Conservation (phyloP, 2,113 vertebrate genomes). For the Scomber colias region DNA sequence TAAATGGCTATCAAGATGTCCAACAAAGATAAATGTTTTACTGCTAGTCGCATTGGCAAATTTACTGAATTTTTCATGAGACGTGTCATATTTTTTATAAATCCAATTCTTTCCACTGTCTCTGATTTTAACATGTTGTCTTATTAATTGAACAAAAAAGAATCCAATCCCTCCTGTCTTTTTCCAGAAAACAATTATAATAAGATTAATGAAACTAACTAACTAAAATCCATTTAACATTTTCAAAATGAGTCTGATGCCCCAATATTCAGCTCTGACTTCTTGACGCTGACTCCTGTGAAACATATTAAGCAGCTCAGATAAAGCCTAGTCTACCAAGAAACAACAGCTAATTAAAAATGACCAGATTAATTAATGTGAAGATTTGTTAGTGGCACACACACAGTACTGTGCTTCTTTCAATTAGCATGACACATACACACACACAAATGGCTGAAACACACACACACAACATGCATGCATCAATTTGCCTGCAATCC, state of each 20-base stretch:
- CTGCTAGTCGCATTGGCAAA: neutral
- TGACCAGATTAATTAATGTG: conserved; percentile 81
- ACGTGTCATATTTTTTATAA: conserved; percentile 13
- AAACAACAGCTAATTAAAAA: conserved; percentile 82
- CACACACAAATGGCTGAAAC: conserved; percentile 20
- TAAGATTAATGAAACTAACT: conserved; percentile 66
- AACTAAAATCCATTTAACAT: conserved; percentile 64
- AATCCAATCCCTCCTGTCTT: conserved; percentile 19
- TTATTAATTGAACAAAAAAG: conserved; percentile 12
- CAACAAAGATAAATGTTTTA: conserved; percentile 3
- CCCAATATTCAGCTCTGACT: conserved; percentile 60
- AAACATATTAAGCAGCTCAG: conserved; percentile 70
- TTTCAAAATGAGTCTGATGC: conserved; percentile 58
- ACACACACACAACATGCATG: conserved; percentile 19
- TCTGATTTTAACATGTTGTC: conserved; percentile 24
- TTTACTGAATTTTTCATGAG: neutral
- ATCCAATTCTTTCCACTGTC: conserved; percentile 1
- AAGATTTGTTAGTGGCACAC: conserved; percentile 71
- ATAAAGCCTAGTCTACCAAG: conserved; percentile 70
- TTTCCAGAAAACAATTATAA: conserved; percentile 47
- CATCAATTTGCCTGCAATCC: neutral
- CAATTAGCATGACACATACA: conserved; percentile 59
- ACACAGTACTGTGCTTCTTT: conserved; percentile 46
- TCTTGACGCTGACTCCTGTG: conserved; percentile 42
- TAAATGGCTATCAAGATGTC: neutral